Conservation (phyloP, 1,140 invertebrate species). For the Adoxophyes honmai region DNA sequence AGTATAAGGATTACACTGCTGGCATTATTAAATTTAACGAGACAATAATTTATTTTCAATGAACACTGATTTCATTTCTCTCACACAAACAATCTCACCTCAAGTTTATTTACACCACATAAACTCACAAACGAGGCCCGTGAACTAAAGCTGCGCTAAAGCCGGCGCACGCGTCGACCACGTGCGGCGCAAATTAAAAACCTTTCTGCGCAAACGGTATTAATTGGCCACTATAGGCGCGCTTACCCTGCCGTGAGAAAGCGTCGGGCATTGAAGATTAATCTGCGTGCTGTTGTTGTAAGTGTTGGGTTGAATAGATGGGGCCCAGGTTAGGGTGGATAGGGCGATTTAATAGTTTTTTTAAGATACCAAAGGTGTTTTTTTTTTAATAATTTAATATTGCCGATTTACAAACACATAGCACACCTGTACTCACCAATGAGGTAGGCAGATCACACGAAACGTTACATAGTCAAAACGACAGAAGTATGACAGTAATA, state of each 20-base stretch:
- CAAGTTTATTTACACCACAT: constrained; percentile 13
- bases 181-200: constrained; percentile 22
- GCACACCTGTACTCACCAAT: too few species aligned
- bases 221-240: constrained; percentile 15
- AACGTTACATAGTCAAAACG: too few species aligned
- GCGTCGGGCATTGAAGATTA: constrained; percentile 6
- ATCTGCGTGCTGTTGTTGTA: constrained; percentile 7
- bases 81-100: background rate
- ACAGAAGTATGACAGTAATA: too few species aligned
- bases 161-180: constrained; percentile 19
- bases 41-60: too few species aligned
- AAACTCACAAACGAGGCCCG: background rate
- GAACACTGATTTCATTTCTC: background rate
- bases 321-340: background rate
- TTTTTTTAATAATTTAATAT: too few species aligned
- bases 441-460: too few species aligned
- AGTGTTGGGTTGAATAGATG: background rate
- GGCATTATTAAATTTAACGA: too few species aligned
- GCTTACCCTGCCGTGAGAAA: constrained; percentile 18
- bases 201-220: constrained; percentile 16
- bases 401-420: too few species aligned
- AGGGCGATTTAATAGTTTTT: too few species aligned
- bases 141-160: background rate
- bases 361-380: too few species aligned
- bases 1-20: too few species aligned